Percentiles rank a stretch among this genome's conserved stretches.
phyloP scores from a whole-genome alignment of 2,797 vertebrate genomes.

The Chaetodon trifasciatus region DNA sequence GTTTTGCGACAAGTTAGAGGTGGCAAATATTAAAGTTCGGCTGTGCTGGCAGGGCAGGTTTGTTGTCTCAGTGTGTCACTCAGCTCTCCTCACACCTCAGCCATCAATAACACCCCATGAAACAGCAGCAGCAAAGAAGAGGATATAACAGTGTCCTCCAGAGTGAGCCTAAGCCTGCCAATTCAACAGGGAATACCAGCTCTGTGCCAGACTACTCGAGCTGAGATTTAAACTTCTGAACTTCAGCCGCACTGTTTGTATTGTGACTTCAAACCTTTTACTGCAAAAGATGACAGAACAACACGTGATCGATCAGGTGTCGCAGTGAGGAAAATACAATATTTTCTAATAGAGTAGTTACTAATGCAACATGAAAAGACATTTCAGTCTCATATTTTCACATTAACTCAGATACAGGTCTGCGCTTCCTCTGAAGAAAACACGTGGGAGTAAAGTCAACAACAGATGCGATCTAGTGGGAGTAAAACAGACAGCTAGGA shows the following conservation, averaged over 20 bases:
- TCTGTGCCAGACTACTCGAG: constrained; percentile 13
- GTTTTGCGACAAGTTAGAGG: constrained; percentile 26
- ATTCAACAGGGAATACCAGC: constrained; percentile 14
- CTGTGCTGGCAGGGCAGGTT: constrained; percentile 39
- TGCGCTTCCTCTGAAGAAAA: constrained; percentile 2
- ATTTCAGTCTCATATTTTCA: neutral
- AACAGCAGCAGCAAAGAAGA: constrained; percentile 31
- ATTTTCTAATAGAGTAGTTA: neutral
- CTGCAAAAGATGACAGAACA: neutral
- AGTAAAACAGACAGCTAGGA: neutral
- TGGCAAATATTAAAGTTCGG: constrained; percentile 8
- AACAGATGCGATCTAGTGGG: neutral
- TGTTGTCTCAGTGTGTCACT: constrained; percentile 40
- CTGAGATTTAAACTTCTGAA: constrained; percentile 11
- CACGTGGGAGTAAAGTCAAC: constrained; percentile 36
- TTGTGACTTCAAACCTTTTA: neutral
- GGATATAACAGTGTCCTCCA: constrained; percentile 25
- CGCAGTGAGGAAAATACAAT: neutral
- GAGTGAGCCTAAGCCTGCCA: constrained; percentile 13
- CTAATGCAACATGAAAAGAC: neutral
- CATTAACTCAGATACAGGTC: constrained; percentile 4
- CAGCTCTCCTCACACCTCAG: constrained; percentile 31
- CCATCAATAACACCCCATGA: constrained; percentile 24
- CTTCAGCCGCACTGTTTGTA: neutral
- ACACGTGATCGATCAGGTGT: neutral